Conservation (phyloP, 2,113 vertebrate genomes). For the Lagopus leucura region DNA sequence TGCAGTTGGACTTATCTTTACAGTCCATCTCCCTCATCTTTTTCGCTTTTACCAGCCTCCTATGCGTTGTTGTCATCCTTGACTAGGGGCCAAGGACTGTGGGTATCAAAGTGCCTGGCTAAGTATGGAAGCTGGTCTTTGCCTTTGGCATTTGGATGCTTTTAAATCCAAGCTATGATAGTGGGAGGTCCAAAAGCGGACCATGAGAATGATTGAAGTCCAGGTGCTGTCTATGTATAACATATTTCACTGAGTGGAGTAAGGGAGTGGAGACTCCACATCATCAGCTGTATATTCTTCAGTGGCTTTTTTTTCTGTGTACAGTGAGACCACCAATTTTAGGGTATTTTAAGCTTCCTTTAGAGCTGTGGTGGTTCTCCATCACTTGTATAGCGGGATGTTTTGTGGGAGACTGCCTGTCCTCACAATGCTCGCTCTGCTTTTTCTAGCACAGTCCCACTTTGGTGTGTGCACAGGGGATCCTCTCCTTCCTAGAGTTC, state of each 20-base stretch:
- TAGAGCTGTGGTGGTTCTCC: neutral
- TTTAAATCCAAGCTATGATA: neutral
- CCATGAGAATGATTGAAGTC: neutral
- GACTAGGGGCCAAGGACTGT: neutral
- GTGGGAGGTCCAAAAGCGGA: neutral
- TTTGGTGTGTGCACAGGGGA: neutral
- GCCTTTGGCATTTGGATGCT: neutral
- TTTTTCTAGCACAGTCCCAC: neutral
- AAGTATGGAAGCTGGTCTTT: neutral
- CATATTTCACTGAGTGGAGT: neutral
- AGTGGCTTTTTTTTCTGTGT: neutral
- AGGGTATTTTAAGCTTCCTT: neutral
- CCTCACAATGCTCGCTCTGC: neutral
- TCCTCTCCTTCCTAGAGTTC: neutral
- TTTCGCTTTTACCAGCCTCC: neutral
- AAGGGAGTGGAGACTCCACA: neutral
- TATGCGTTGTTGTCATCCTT: neutral
- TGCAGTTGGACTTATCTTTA: neutral
- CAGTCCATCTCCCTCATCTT: neutral
- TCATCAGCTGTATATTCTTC: rapidly evolving
- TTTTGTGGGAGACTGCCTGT: neutral
- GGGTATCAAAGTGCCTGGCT: neutral
- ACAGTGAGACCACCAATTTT: neutral
- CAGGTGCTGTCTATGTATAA: neutral
- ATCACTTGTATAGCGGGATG: neutral